Evolutionary conservation across 2,113 vertebrate genomes (phyloP), one percentile per base, ranked within the genome.

Genomic region (Ardeotis arabs): DNA sequence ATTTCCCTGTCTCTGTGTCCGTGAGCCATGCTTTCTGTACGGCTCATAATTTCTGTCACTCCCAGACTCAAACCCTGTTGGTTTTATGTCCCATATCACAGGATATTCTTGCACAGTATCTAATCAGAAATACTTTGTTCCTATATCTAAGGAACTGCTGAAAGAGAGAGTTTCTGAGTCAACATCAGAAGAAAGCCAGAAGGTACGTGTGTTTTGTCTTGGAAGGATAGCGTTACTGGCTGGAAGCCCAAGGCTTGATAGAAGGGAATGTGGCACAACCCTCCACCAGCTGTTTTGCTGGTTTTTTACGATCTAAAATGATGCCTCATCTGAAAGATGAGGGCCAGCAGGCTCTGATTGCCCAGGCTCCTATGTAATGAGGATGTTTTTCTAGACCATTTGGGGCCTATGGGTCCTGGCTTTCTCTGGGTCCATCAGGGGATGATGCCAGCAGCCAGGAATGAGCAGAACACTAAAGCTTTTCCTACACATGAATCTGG

Each of bases 141-240:
- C 52, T 87, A 15, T 81, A 56, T 82, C 81, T 75, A 45, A 78
- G 49, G 29, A 87, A 39, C 39, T 78, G 62, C 70, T 90, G 81
- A 90, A 86, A 89, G 73, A 84, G 29, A 58, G 68, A 67, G 18
- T 27, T 95, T 95, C 72, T 78, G 69, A 79, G 80, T 78, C 80
- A 75, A 63, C 60, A 68, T 59, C 68, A 78, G 69, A 87, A 92
- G 73, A 77, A 78, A 95, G 56, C n/a, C 87, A 95, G 77, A 95
- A 94, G 81, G 64, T 84, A 55, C 5, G 35, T 66, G 90, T 92
- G 41, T 92, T 90, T 92, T 92, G 73, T 56, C 73, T 94, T 92
- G 89, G 86, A 90, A 92, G 69, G 73, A 87, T 66, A 52, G 52
- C 4, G 0, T 23, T 63, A 35, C 4, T 84, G 93, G 91, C 95